Percentiles rank a stretch among this genome's conserved stretches.
Conservation (phyloP, 2,888 invertebrate genomes). For the Resseliella maxima region DNA sequence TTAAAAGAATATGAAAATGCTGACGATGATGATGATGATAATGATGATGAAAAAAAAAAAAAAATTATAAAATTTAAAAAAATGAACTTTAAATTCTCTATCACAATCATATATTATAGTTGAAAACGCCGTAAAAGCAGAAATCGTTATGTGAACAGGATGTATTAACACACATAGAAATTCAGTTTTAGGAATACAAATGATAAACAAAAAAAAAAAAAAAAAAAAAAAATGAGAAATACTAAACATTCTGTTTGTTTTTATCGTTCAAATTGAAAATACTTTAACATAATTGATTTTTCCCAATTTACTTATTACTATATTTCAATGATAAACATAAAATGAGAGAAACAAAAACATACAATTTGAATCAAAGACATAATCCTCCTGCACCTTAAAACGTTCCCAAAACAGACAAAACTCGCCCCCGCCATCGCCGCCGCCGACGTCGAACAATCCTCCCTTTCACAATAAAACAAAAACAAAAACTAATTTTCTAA, state of each 20-base stretch:
- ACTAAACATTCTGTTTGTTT: not conserved
- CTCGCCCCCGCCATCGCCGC: too few relatives aligned
- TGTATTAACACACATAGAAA: constrained; percentile 17
- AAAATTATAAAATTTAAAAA: not conserved
- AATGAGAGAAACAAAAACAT: too few relatives aligned
- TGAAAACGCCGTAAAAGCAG: not conserved
- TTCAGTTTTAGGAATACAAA: not conserved
- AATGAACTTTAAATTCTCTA: constrained; percentile 13
- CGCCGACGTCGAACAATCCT: too few relatives aligned
- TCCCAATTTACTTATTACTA: not conserved
- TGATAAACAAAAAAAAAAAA: too few relatives aligned
- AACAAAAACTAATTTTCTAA: not conserved
- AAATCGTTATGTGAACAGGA: not conserved
- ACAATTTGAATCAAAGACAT: too few relatives aligned
- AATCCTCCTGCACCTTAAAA: too few relatives aligned
- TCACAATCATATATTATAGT: constrained; percentile 50
- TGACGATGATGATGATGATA: too few relatives aligned
- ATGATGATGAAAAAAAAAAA: too few relatives aligned
- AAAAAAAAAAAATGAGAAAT: not conserved
- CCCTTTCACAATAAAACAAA: not conserved
- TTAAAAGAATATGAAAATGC: too few relatives aligned
- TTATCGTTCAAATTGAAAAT: not conserved
- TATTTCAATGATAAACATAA: too few relatives aligned
- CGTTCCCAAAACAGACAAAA: too few relatives aligned
- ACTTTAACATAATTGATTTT: not conserved